Base-by-base conservation (phyloP, 2,888 invertebrate genomes). In the Caenorhabditis macrosperma region DNA sequence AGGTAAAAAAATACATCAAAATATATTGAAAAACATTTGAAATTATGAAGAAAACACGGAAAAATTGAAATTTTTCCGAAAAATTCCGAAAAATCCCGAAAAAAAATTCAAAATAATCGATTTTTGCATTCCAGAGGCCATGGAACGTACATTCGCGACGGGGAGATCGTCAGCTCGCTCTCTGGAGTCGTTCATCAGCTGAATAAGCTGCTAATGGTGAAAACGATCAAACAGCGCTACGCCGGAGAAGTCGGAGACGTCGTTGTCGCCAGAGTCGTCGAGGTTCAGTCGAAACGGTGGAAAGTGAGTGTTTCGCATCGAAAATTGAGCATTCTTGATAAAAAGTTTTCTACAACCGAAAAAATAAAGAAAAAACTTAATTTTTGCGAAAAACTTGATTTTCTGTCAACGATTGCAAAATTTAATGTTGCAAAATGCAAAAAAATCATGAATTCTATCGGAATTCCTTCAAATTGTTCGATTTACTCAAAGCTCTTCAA, bases 141-240 rank as follows among this genome's bases (percentile, higher is more conserved):
- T 92, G 99, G 98, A 46, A 98, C 98, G 0, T 97, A 96, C 89
- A 78, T 74, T 9, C 93, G 93, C 59, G 94, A 92, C 50, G 95
- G 95, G 41, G 91, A 90, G 64, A 93, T 98, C 44, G 94, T 95
- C 91, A 94, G 98, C 0, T 96, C 97, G 0, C 95, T 98, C 0
- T 97, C 97, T 44, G 99, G 99, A 26, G 94, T 95, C 20, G 94
- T 96, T 90, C 95, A 96, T 90, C 94, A 95, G 92, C 96, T 98
- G 0, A 98, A 98, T 91, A 96, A 96, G 91, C 92, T 99, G 72
- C 94, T 98, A 78, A 95, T 95, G 61, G 94, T 99, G 3, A 94
- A 94, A 84, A 96, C 98, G 0, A 92, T 97, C 7, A 97, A 97
- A 91, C 95, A 95, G 89, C 94, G 97, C 78, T 93, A 93, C 83